Evolutionary conservation across 2,888 invertebrate species (phyloP).

Genomic region (Rutpela maculata): DNA sequence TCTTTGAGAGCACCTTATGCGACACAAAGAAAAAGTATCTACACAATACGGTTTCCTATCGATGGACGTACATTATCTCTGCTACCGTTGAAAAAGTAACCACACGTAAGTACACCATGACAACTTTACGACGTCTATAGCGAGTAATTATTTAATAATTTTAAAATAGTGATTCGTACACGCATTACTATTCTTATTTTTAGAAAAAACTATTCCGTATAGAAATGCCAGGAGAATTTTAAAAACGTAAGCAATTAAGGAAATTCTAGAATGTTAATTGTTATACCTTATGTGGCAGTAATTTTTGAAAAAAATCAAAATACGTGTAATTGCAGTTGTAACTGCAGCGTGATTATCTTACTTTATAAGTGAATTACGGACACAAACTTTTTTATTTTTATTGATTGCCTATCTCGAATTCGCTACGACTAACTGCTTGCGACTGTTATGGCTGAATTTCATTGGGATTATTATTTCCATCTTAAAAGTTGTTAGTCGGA

Average conservation of each 20-base stretch:
- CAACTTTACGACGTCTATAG: conserved; percentile 15
- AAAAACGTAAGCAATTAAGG: conserved; percentile 58
- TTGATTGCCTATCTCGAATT: conserved; percentile 43
- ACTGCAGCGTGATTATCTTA: conserved; percentile 52
- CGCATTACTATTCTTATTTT: conserved; percentile 50
- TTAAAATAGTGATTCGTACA: conserved; percentile 51
- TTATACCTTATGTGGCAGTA: conserved; percentile 55
- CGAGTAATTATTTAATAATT: conserved; percentile 52
- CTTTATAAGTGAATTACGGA: conserved; percentile 55
- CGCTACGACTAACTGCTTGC: conserved; percentile 12
- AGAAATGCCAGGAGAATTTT: conserved; percentile 55
- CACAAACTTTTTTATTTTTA: conserved; percentile 53
- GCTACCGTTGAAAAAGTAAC: conserved; percentile 13
- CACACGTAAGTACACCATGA: conserved; percentile 13
- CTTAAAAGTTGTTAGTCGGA: not conserved
- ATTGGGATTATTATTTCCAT: not conserved
- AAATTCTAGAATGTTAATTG: conserved; percentile 61
- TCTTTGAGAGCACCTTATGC: conserved; percentile 43
- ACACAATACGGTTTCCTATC: conserved; percentile 8
- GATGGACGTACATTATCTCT: conserved; percentile 8
- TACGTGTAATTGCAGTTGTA: conserved; percentile 57
- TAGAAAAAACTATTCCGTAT: conserved; percentile 48
- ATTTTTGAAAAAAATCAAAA: conserved; percentile 57
- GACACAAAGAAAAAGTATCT: conserved; percentile 9
- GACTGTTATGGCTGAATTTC: conserved; percentile 1